phyloP scores from a whole-genome alignment of 2,797 vertebrate genomes.

The Coilia nasus region DNA sequence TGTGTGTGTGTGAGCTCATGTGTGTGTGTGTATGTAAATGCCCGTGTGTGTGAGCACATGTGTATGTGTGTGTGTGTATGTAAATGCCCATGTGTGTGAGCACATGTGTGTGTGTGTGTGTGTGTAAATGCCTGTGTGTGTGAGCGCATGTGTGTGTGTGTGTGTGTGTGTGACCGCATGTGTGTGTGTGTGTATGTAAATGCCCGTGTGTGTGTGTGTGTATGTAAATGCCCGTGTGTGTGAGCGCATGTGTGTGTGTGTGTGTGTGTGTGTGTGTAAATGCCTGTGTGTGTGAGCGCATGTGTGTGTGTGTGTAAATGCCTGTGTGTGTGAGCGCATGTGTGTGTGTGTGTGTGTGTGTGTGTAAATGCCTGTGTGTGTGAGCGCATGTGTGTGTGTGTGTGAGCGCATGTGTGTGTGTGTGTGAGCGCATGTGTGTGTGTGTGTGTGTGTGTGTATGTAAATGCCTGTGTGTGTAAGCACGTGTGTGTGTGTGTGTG shows the following conservation, averaged over 20 bases:
- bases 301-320: background rate
- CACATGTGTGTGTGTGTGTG: no score
- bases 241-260: background rate
- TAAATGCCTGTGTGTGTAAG: no score
- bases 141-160: no score
- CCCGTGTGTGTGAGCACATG: conserved; percentile 30
- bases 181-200: no score
- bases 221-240: background rate
- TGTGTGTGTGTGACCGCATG: no score
- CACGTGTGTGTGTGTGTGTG: background rate
- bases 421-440: background rate
- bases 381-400: background rate
- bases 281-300: background rate
- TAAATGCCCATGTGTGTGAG: no score
- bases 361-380: no score
- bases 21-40: conserved; percentile 8
- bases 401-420: background rate
- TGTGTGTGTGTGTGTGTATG: background rate
- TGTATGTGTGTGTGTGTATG: background rate
- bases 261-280: background rate
- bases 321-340: background rate
- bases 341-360: background rate
- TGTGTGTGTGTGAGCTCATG: conserved; percentile 37
- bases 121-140: no score
- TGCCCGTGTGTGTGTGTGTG: background rate